Evolutionary conservation across 2,113 vertebrate species (phyloP).

Genomic region (Montifringilla adamsi): DNA sequence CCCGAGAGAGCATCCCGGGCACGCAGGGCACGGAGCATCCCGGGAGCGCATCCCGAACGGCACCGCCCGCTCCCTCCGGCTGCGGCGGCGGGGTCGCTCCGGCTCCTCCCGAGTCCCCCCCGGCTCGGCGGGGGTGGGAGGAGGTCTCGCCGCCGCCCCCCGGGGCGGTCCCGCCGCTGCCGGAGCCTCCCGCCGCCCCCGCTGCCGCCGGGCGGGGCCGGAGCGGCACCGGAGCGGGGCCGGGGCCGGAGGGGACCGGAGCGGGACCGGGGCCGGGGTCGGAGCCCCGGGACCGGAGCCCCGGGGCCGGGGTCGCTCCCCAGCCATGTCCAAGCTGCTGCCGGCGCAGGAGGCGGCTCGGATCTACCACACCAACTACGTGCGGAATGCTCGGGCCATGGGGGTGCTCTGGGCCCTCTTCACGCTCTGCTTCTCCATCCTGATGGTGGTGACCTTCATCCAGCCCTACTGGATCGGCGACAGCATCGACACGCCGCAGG

Average conservation of each 20-base stretch:
- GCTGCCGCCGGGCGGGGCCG: background rate
- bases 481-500: slow-evolving; percentile 93
- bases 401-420: slow-evolving; percentile 94
- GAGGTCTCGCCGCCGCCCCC: background rate
- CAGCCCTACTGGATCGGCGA: slow-evolving; percentile 99
- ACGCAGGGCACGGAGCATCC: background rate
- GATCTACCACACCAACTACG: slow-evolving; percentile 98
- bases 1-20: background rate
- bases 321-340: slow-evolving; percentile 83
- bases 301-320: background rate
- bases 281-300: background rate
- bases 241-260: background rate
- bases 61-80: background rate
- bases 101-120: background rate
- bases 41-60: background rate
- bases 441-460: slow-evolving; percentile 94
- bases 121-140: background rate
- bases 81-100: background rate
- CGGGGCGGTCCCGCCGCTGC: no score
- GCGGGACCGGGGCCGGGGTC: background rate
- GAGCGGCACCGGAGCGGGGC: background rate
- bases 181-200: background rate
- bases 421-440: slow-evolving; percentile 93
- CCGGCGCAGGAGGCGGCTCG: slow-evolving; percentile 92
- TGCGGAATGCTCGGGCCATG: slow-evolving; percentile 89